Percentiles rank a stretch among this genome's conserved stretches.
Evolutionary conservation across 2,113 vertebrate species (phyloP).

Genomic region (Alethe castanea): DNA sequence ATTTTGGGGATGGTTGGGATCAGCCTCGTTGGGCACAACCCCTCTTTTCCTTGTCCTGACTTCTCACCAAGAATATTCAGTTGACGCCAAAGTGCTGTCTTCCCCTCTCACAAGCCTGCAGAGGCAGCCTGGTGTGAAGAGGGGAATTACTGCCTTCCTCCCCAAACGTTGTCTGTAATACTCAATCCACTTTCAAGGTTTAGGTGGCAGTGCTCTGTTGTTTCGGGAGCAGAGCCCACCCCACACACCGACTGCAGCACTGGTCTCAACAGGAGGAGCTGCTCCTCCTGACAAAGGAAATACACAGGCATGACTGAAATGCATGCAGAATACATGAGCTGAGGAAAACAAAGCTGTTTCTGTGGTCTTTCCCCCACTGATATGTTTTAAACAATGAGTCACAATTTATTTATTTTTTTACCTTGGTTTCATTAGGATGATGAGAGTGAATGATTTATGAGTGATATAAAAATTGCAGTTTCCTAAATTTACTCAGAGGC

Average conservation of each 20-base stretch:
- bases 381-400: neutral
- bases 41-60: neutral
- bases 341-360: neutral
- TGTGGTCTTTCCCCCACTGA: neutral
- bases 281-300: neutral
- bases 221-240: accelerated
- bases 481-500: neutral
- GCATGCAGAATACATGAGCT: accelerated
- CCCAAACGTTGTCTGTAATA: neutral
- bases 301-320: neutral
- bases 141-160: neutral
- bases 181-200: neutral
- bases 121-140: neutral
- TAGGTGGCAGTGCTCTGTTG: neutral
- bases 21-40: neutral
- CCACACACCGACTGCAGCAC: accelerated
- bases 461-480: neutral
- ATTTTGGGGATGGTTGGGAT: accelerated
- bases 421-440: neutral
- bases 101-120: neutral
- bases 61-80: neutral
- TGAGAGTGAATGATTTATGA: neutral
- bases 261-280: neutral
- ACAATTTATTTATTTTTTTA: neutral
- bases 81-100: neutral